Conservation (phyloP, 2,113 vertebrate species). For the Micronisus gabar region DNA sequence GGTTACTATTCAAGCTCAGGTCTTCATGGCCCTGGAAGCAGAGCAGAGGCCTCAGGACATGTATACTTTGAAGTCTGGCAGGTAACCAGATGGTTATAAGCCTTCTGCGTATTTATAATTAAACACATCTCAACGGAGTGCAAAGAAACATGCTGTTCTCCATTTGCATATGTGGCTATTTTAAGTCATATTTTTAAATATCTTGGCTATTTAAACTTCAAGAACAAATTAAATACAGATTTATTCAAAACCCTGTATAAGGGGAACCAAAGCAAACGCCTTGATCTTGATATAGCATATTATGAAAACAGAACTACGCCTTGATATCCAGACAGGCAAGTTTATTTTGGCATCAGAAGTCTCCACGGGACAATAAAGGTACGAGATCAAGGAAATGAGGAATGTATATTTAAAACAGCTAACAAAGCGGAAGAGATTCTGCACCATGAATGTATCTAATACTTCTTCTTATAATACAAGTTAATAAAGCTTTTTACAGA, state of each 20-base stretch:
- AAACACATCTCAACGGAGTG: slow-evolving; percentile 5
- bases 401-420: slow-evolving; percentile 2
- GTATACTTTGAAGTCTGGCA: background rate
- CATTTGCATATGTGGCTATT: background rate
- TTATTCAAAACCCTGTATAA: slow-evolving; percentile 6
- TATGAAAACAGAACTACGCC: background rate
- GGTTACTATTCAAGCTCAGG: background rate
- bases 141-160: slow-evolving; percentile 9
- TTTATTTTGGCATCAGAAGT: slow-evolving; percentile 26
- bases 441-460: background rate
- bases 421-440: background rate
- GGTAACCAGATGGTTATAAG: slow-evolving; percentile 25
- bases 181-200: slow-evolving; percentile 17
- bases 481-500: background rate
- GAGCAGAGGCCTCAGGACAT: background rate
- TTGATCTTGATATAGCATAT: background rate
- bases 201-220: background rate
- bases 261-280: background rate
- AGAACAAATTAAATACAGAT: slow-evolving; percentile 47
- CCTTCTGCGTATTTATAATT: slow-evolving; percentile 18
- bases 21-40: background rate
- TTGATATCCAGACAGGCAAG: slow-evolving; percentile 46
- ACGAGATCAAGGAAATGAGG: slow-evolving; percentile 38
- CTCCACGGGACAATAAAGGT: slow-evolving; percentile 20
- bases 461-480: background rate